These are phyloP conservation scores for Xenopus petersii DNA, from an alignment of 2,797 vertebrate species.

Conservation along the genomic window DNA sequence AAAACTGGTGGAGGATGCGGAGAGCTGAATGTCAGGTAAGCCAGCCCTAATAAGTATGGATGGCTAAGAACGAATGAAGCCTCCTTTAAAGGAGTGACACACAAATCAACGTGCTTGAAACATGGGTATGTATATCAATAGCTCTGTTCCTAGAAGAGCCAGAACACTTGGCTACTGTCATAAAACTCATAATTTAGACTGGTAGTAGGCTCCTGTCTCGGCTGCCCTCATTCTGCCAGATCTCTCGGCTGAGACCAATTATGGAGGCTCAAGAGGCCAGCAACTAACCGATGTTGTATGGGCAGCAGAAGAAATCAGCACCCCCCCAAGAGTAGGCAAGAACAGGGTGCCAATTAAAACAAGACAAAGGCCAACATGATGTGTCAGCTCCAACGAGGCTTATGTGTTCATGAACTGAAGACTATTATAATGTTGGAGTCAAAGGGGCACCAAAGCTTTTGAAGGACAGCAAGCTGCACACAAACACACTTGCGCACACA, in stretches of 20 bases:
- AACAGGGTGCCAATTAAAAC: conserved; percentile 34
- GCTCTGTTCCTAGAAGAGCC: too few species aligned
- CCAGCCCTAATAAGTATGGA: too few species aligned
- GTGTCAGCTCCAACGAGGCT: neutral
- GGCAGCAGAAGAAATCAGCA: neutral
- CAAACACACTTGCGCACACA: neutral
- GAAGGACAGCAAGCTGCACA: neutral
- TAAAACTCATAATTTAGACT: too few species aligned
- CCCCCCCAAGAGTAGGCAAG: neutral
- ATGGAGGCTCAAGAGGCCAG: conserved; percentile 28
- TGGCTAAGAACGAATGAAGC: too few species aligned
- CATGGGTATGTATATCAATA: too few species aligned
- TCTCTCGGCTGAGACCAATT: conserved; percentile 45
- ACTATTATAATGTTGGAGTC: neutral
- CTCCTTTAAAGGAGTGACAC: too few species aligned
- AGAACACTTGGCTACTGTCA: too few species aligned
- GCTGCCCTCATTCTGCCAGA: conserved; percentile 37
- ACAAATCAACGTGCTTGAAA: too few species aligned
- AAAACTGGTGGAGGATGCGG: too few species aligned
- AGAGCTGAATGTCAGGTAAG: too few species aligned
- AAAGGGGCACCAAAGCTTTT: too few species aligned
- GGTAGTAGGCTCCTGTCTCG: neutral
- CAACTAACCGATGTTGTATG: conserved; percentile 6
- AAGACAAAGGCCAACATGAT: conserved; percentile 1
- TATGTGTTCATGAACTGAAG: neutral